Base-by-base conservation (phyloP, 2,888 invertebrate species). In the Nomada ruficornis region DNA sequence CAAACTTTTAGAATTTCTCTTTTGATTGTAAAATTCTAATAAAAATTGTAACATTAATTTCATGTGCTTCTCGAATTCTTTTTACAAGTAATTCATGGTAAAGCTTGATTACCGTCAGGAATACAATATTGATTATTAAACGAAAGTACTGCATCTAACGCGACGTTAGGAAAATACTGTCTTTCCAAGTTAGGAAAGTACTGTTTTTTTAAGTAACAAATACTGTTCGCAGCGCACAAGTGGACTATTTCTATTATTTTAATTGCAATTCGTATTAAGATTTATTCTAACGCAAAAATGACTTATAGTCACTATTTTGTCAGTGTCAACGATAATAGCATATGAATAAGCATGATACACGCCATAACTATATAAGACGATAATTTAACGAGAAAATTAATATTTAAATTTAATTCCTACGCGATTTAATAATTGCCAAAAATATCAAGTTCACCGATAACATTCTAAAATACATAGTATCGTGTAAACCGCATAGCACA, bases 191-290 rank as follows among this genome's bases (percentile, higher is more conserved):
- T 87, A 83, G 71, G 70, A 62, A 69, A 84, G 80, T 76, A 87
- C 70, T 85, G 80, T 82, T 75, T 80, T 80, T 76, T 74, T 80
- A 80, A 23, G 54, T 72, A 72, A 65, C 77, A 64, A 79, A 87
- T 86, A 87, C 86, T 87, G 88, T 87, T 87, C 82, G 68, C 74
- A 64, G 81, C 68, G 76, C 68, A 73, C 77, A 63, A 71, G 67
- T 77, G 70, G 74, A 76, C 75, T 80, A 80, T 55, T 55, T 57
- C 76, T 74, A 81, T 80, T 75, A 70, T 47, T 77, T 55, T 75
- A 80, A 55, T 57, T 77, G 68, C 72, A 47, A 75, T 64, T 70
- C 57, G 47, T 62, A 50, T 36, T 68, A 52, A 36, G 54, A 44
- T 60, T 54, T 11, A 23, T 71, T 18, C 60, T 52, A 50, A 63